Evolutionary conservation across 2,888 invertebrate species (phyloP).

Genomic region (Tipula lateralis): DNA sequence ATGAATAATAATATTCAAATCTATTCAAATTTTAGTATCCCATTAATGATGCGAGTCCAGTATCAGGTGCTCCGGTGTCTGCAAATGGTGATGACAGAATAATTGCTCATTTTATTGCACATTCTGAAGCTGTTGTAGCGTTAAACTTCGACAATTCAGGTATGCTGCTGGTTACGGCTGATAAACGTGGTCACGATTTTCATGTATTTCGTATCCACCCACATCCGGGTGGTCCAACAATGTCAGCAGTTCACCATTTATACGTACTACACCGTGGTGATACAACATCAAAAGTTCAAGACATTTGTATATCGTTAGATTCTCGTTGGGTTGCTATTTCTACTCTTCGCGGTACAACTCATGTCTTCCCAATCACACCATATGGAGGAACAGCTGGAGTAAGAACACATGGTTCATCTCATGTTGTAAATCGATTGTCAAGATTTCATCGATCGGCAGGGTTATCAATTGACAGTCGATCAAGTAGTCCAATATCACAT

Average conservation of each 20-base stretch:
- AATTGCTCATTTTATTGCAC: constrained; percentile 82
- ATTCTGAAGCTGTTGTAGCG: constrained; percentile 82
- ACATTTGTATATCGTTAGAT: constrained; percentile 87
- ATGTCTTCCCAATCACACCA: constrained; percentile 94
- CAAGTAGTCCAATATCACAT: constrained; percentile 61
- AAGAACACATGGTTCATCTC: constrained; percentile 89
- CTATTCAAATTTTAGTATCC: constrained; percentile 40
- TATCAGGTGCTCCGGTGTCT: constrained; percentile 43
- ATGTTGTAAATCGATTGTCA: constrained; percentile 90
- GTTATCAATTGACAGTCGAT: constrained; percentile 64
- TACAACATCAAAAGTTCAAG: constrained; percentile 91
- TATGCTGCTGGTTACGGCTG: constrained; percentile 82
- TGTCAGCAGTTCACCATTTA: constrained; percentile 89
- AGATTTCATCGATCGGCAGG: constrained; percentile 96
- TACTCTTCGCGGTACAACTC: constrained; percentile 93
- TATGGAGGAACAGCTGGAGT: constrained; percentile 90
- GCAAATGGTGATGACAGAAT: constrained; percentile 61
- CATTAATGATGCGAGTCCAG: constrained; percentile 47
- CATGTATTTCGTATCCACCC: constrained; percentile 92
- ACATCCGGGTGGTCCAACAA: constrained; percentile 79
- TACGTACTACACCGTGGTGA: constrained; percentile 94
- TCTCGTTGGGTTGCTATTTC: constrained; percentile 96
- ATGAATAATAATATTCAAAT: not conserved
- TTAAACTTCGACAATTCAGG: constrained; percentile 90
- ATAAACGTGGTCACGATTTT: constrained; percentile 90